A percentile compares a stretch with the other conserved stretches of the same genome.
Evolutionary conservation across 2,888 invertebrate species (phyloP).

Genomic region (Lepas anatifera): DNA sequence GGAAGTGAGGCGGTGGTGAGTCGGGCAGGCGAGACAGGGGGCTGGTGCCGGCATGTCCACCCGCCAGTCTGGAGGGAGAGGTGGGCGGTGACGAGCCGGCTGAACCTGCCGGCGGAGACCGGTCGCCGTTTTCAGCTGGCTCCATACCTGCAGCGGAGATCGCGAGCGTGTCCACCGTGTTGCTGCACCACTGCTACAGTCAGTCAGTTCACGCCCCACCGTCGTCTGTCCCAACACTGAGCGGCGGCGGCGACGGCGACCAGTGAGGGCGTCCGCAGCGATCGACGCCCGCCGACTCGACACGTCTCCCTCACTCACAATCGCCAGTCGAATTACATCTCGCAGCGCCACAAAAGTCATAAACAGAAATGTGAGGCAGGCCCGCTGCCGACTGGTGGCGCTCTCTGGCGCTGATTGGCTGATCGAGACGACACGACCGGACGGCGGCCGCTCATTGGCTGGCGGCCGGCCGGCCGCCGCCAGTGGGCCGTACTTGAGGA

Average conservation of each 20-base stretch:
- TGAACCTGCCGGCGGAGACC: background rate
- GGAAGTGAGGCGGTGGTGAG: conserved; percentile 1
- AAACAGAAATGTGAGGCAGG: conserved; percentile 10
- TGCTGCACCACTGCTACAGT: too few relatives aligned
- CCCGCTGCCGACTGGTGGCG: conserved; percentile 2
- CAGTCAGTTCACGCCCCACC: too few relatives aligned
- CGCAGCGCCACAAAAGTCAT: conserved; percentile 11
- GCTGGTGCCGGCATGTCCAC: background rate
- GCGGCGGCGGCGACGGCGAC: too few relatives aligned
- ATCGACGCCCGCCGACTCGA: too few relatives aligned
- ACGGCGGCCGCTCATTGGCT: background rate
- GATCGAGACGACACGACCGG: background rate
- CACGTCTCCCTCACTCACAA: conserved; percentile 9
- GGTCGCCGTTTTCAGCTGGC: background rate
- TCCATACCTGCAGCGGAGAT: conserved; percentile 4
- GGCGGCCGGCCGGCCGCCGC: conserved; percentile 5
- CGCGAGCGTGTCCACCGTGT: background rate
- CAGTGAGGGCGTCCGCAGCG: too few relatives aligned
- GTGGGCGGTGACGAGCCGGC: background rate
- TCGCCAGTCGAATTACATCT: conserved; percentile 9
- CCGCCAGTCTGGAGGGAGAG: background rate
- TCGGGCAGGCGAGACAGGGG: background rate
- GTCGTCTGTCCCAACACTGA: too few relatives aligned
- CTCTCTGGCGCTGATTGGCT: conserved; percentile 1
- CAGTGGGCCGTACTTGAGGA: background rate